Evolutionary conservation across 1,140 invertebrate genomes (phyloP), one percentile per base, ranked within the genome.

Genomic region (Campoletis sonorensis): DNA sequence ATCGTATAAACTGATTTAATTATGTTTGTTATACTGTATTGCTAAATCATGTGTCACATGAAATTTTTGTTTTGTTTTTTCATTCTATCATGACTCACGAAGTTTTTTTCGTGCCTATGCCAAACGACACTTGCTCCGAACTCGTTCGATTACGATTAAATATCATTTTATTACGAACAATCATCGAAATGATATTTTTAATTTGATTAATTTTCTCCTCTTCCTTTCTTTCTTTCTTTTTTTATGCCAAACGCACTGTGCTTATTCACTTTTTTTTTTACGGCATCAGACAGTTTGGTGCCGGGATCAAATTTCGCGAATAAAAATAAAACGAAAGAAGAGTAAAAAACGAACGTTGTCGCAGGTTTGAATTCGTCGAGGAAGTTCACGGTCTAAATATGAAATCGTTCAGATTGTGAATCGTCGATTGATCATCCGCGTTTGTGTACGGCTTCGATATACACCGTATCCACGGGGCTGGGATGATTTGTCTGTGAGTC

Each of bases 1-100:
- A 86, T 86, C 82, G 83, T 49, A 77, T 13, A 0, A 45, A 49
- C 37, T 33, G n/a, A n/a, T 26, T 15, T 33, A 26, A 23, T 1
- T 27, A 30, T 4, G 30, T 26, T 15, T 83, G 61, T 1, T 84
- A 72, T 45, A 33, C 3, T 2, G 30, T 33, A 45, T 45, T 45
- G 8, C 40, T 45, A 13, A 4, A 45, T 8, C 40, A 10, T 45
- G 4, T 61, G 0, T 73, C 45, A 45, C 61, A 11, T 67, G 4
- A 21, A 58, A 58, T 58, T n/a, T n/a, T n/a, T 23, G 54, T 21
- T 8, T 45, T 45, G n/a, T 58, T 58, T 8, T n/a, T 8, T 8
- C 1, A 58, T 13, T 58, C 21, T 58, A 13, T 58, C 1, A 58
- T 4, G 21, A 7, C 18, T n/a, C 21, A 58, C 18, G 1, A 58